These are phyloP conservation scores for Pluvianellus socialis DNA, from an alignment of 2,113 vertebrate genomes.

Conservation along the genomic window DNA sequence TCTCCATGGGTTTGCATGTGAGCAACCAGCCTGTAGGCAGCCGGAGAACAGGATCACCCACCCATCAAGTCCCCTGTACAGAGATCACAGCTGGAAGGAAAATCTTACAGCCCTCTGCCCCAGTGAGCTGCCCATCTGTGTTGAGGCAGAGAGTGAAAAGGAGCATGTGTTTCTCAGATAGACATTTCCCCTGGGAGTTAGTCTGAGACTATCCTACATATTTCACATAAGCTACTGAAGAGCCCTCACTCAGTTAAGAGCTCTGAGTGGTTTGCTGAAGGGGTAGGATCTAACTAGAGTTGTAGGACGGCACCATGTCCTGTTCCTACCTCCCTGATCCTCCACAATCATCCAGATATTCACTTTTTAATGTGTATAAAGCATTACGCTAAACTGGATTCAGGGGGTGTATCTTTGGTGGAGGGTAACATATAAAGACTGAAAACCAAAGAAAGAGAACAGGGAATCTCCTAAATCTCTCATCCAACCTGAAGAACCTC, in stretches of 20 bases:
- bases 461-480: neutral
- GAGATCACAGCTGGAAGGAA: neutral
- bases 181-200: neutral
- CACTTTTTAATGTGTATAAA: neutral
- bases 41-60: neutral
- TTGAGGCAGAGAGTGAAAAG: neutral
- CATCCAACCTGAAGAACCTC: fast-evolving
- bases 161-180: neutral
- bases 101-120: neutral
- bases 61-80: neutral
- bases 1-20: neutral
- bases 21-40: neutral
- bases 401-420: neutral
- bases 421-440: neutral
- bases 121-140: neutral
- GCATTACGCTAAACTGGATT: neutral
- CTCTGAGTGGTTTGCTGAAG: neutral
- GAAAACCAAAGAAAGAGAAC: neutral
- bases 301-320: neutral
- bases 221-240: neutral
- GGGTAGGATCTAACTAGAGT: neutral
- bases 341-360: neutral
- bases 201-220: neutral
- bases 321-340: neutral
- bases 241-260: neutral